phyloP scores from a whole-genome alignment of 2,113 vertebrate species.

The Nestor notabilis region DNA sequence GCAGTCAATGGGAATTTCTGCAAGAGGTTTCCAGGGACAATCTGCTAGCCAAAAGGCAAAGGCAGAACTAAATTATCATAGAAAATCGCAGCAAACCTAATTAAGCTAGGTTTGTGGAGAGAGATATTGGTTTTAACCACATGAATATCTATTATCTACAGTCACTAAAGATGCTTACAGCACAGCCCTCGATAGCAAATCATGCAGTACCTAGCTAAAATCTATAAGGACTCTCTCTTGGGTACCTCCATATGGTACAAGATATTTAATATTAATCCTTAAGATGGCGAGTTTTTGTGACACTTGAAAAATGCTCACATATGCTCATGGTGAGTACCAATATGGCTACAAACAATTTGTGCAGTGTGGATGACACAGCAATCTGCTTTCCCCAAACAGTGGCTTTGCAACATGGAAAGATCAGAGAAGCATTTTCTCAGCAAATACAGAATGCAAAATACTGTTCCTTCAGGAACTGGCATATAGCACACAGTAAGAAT shows the following conservation, averaged over 20 bases:
- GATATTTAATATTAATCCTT: conserved; percentile 36
- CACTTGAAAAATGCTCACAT: conserved; percentile 46
- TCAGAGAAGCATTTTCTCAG: neutral
- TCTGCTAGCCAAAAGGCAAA: conserved; percentile 61
- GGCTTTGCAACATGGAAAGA: neutral
- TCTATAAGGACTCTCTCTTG: neutral
- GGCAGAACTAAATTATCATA: conserved; percentile 55
- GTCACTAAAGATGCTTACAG: conserved; percentile 9
- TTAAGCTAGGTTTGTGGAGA: conserved; percentile 52
- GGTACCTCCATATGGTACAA: neutral
- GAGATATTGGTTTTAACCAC: conserved; percentile 30
- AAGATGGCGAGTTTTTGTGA: neutral
- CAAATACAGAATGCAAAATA: neutral
- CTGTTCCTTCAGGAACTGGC: neutral
- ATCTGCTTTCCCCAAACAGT: neutral
- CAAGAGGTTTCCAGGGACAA: conserved; percentile 55
- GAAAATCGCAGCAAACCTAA: conserved; percentile 62
- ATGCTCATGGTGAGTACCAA: conserved; percentile 28
- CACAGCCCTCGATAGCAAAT: conserved; percentile 10
- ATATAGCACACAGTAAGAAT: neutral
- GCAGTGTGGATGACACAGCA: neutral
- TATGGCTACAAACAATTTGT: conserved; percentile 3
- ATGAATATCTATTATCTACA: conserved; percentile 35
- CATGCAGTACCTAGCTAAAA: neutral
- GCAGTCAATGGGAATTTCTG: conserved; percentile 53